Evolutionary conservation across 2,888 invertebrate genomes (phyloP), one percentile per base, ranked within the genome.

Genomic region (Hirtodrosophila confusa): DNA sequence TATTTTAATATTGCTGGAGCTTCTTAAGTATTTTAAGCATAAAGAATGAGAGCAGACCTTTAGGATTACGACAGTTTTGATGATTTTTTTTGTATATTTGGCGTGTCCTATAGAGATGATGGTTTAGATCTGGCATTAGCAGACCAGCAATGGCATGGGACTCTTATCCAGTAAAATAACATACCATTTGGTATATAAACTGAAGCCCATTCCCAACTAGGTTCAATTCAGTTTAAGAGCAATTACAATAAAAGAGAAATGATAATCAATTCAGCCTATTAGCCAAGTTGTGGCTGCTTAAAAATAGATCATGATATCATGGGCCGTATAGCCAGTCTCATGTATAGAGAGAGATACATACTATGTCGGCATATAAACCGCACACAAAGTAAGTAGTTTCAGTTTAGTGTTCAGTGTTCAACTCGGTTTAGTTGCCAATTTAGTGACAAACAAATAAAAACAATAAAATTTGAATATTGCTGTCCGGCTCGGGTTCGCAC

Each of bases 281-380:
- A 37, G 49, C 41, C 49, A 69, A 50, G 47, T 56, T 33, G 49
- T 9, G 17, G 36, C 56, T 41, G 50, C 67, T 68, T 63, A 77
- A 51, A 82, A 71, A 82, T 82, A 84, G 87, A 86, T 71, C 69
- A 69, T 82, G 80, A 82, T 82, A 80, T 82, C 80, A 82, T 71
- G 41, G 50, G 27, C 57, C 60, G 73, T 67, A 65, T 68, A 84
- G 87, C 86, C 70, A 67, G 80, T 80, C 66, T 40, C 80, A 79
- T 54, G 43, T 53, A 45, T 23, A 48, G 12, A 41, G 45, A 47
- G 24, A 29, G 51, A 12, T 37, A 62, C 17, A 17, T 17, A 17
- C 17, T 1, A 17, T 41, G 50, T 35, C 45, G 65, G 44, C 39
- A 47, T 33, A 35, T 55, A 58, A 69, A 47, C 57, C 47, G 40